Evolutionary conservation across 53 echinoderm and acorn worm genomes (phyloP), one percentile per base, ranked within the genome.

Genomic region (Stichopus horrens): DNA sequence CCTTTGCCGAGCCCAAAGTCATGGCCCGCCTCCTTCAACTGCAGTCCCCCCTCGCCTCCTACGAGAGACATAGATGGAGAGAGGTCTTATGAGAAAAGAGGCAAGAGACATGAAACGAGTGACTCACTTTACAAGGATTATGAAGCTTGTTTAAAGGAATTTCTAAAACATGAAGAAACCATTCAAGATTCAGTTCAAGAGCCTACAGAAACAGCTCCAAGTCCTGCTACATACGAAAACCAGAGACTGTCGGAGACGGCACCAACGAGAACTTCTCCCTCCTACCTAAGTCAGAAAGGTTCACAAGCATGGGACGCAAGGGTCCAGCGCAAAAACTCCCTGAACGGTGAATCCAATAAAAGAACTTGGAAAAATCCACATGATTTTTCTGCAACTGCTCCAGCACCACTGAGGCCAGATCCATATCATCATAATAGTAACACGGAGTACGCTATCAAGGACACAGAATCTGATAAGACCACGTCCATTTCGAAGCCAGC

Each of bases 321-420:
- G 81, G 52, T 23, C 7, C 77, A 76, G 11, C 68, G 85, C 4
- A 21, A 59, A 67, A 85, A 85, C 52, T 85, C 85, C 10, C 65
- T 85, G 11, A 85, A 88, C 20, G 92, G 91, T 18, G 90, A 88
- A n/a, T 87, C 74, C 74, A 89, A 82, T 67, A 86, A 90, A 18
- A 91, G 96, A 63, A 90, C 91, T 23, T 92, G 96, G 96, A 92
- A 92, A 84, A 96, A 90, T 79, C 96, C 92, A 18, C 91, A 90
- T 74, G 96, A 96, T 53, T 89, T 91, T 82, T 85, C 67, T 23
- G 87, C 89, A 21, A 87, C 87, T 57, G 57, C 55, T 5, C 87
- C 87, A 5, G 87, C 55, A 21, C 16, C 74, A 53, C 51, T 65
- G 52, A 8, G 16, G 5, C 8, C 16, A 9, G 85, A 65, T 14